These are phyloP conservation scores for Drosophila obscura DNA, from an alignment of 1,140 invertebrate genomes.

Conservation along the genomic window DNA sequence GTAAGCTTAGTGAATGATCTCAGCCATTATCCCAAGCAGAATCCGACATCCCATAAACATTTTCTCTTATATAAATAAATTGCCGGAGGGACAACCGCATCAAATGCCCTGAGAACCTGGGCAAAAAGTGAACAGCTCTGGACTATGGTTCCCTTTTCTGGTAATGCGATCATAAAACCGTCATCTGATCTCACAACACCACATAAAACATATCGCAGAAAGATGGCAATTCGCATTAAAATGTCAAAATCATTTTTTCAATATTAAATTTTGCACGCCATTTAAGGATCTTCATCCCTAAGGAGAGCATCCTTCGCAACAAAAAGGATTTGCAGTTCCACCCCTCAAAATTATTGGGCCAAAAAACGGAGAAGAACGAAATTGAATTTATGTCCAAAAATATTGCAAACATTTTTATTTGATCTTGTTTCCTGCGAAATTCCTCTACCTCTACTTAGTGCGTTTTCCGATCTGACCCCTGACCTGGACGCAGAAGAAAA, in stretches of 20 bases:
- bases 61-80: slow-evolving; percentile 56
- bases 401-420: slow-evolving; percentile 61
- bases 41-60: slow-evolving; percentile 20
- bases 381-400: slow-evolving; percentile 49
- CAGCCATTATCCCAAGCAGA: slow-evolving; percentile 25
- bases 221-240: slow-evolving; percentile 42
- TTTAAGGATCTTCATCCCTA: slow-evolving; percentile 55
- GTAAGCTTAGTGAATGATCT: slow-evolving; percentile 24
- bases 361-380: slow-evolving; percentile 29
- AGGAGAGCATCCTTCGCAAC: slow-evolving; percentile 6
- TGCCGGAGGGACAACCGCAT: slow-evolving; percentile 32
- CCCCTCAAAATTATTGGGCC: slow-evolving; percentile 39
- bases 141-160: slow-evolving; percentile 17
- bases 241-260: slow-evolving; percentile 66
- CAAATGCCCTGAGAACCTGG: slow-evolving; percentile 50
- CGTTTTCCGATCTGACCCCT: slow-evolving; percentile 53
- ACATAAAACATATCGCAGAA: slow-evolving; percentile 56
- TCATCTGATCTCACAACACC: slow-evolving; percentile 67
- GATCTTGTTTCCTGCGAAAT: slow-evolving; percentile 48
- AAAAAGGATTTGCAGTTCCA: slow-evolving; percentile 37
- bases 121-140: slow-evolving; percentile 13
- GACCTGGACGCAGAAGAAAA: slow-evolving; percentile 56
- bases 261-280: slow-evolving; percentile 75
- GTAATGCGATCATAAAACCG: slow-evolving; percentile 77
- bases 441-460: slow-evolving; percentile 36